Base-by-base conservation (phyloP, 2,113 vertebrate species). In the Upupa epops region DNA sequence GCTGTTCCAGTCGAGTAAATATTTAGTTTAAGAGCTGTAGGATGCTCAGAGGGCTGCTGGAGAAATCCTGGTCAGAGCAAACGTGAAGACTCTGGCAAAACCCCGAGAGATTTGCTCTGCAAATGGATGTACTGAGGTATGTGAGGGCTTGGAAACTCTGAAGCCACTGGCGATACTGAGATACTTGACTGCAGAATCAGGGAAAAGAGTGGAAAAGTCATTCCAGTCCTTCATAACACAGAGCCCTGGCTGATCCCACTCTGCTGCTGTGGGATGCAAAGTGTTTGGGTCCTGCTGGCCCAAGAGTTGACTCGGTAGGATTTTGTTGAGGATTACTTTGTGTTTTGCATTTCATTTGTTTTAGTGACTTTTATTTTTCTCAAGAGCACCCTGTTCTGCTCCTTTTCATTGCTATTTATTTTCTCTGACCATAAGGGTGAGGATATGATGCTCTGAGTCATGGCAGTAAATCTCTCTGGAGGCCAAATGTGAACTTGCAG, bases 191-290 rank as follows among this genome's bases (percentile, higher is more conserved):
- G 48, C 36, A 66, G 37, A 59, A 59, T 69, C 22, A 1, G 31
- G 45, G 21, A 40, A n/a, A 71, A 31, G 34, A 46, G 74, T 11
- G 56, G 36, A 28, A 28, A 83, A 88, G 45, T 28, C 2, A 21
- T 81, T 88, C 29, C 14, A 5, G 32, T 46, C 36, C 48, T 0
- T 56, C 49, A 3, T 40, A 83, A 81, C 16, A 13, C 28, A 36
- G 4, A 34, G 71, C 18, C 78, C 14, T 54, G 61, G 9, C 56
- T 77, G 68, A 58, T 72, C 25, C 0, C 4, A 65, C 31, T 11
- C 15, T 64, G 48, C 8, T 85, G 59, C 84, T 79, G 1, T 0
- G 0, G 65, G 26, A 59, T 0, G 1, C 7, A 22, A 42, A 25
- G 65, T 25, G 40, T 85, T 83, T 86, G 26, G 54, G 64, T 20